Conservation (phyloP, 2,888 invertebrate genomes). For the Panopea generosa region DNA sequence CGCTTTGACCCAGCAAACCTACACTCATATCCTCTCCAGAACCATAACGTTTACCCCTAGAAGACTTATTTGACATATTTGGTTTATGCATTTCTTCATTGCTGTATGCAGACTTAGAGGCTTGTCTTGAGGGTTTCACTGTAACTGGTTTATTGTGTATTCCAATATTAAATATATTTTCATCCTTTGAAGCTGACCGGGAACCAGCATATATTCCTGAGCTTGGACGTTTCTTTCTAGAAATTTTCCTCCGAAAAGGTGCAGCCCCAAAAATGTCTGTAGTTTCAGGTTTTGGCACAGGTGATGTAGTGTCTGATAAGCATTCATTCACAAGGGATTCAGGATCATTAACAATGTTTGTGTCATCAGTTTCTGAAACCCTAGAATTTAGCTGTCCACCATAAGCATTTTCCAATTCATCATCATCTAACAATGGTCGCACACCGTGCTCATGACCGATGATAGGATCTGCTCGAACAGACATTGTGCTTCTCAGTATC, state of each 20-base stretch:
- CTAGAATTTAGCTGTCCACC: slow-evolving; percentile 45
- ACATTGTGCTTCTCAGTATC: slow-evolving; percentile 36
- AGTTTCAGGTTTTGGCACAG: slow-evolving; percentile 46
- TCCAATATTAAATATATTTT: not conserved
- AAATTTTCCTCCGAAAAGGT: slow-evolving; percentile 79
- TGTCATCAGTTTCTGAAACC: slow-evolving; percentile 9
- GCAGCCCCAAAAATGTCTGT: slow-evolving; percentile 83
- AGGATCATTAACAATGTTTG: slow-evolving; percentile 16
- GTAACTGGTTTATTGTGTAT: slow-evolving; percentile 23
- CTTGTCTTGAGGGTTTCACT: slow-evolving; percentile 41
- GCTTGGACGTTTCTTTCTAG: slow-evolving; percentile 67
- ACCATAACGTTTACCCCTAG: slow-evolving; percentile 32
- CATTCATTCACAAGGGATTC: slow-evolving; percentile 23
- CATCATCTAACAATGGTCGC: slow-evolving; percentile 91
- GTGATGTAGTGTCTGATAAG: slow-evolving; percentile 60
- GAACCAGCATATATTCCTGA: slow-evolving; percentile 46
- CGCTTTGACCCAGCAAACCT: slow-evolving; percentile 36
- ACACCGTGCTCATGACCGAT: slow-evolving; percentile 92
- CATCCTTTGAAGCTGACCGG: slow-evolving; percentile 31
- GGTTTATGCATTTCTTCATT: slow-evolving; percentile 26
- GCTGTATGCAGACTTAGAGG: slow-evolving; percentile 26
- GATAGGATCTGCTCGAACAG: slow-evolving; percentile 84
- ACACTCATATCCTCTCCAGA: slow-evolving; percentile 49
- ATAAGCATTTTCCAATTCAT: slow-evolving; percentile 88
- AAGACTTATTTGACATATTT: slow-evolving; percentile 26